Evolutionary conservation across 2,797 vertebrate species (phyloP).

Genomic region (Mionectes olivaceus): DNA sequence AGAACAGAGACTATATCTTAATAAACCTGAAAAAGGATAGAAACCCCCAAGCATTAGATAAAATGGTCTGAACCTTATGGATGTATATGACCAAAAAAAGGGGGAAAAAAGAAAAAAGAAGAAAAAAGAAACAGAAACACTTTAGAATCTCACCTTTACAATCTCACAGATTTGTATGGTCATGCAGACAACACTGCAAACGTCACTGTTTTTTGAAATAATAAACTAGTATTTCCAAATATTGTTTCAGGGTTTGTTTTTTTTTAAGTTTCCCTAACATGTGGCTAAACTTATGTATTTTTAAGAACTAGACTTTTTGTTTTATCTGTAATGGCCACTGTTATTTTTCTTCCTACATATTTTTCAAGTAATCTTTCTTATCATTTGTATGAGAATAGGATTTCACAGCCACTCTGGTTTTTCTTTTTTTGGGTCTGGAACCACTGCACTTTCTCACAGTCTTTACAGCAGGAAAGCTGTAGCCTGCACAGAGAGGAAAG

Average conservation of each 20-base stretch:
- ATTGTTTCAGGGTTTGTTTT: not conserved
- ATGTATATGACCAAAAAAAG: not conserved
- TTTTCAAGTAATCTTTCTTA: conserved; percentile 28
- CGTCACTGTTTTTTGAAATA: not conserved
- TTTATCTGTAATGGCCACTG: not conserved
- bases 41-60: not conserved
- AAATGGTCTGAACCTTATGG: not conserved
- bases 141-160: conserved; percentile 6
- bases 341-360: conserved; percentile 26
- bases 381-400: not conserved
- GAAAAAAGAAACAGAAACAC: not conserved
- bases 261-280: conserved; percentile 3
- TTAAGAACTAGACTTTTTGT: conserved; percentile 33
- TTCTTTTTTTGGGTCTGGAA: not conserved
- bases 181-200: not conserved
- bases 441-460: conserved; percentile 5
- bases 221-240: not conserved
- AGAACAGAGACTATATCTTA: not conserved
- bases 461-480: conserved; percentile 17
- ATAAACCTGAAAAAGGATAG: not conserved
- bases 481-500: conserved; percentile 21
- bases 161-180: conserved; percentile 4
- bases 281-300: not conserved
- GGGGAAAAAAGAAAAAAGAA: fast-evolving
- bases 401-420: not conserved